A percentile compares a stretch with the other conserved stretches of the same genome.
phyloP scores from a whole-genome alignment of 2,888 invertebrate species.

The Coelogynopora nodosa region DNA sequence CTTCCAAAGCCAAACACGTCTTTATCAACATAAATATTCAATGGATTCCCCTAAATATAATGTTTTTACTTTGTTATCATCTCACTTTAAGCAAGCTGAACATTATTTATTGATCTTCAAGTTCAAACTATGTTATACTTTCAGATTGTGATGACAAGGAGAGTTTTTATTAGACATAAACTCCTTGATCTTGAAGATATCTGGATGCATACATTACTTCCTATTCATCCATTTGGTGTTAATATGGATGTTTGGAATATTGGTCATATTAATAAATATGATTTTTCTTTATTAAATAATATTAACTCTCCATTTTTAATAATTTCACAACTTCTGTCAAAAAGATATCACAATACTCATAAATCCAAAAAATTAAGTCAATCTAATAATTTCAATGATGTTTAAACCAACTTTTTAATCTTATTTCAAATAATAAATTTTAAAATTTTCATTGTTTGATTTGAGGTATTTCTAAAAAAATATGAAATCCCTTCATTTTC shows the following conservation, averaged over 20 bases:
- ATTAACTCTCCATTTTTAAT: background rate
- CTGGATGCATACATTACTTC: background rate
- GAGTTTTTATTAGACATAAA: background rate
- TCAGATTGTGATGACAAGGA: background rate
- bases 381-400: background rate
- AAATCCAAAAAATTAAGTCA: background rate
- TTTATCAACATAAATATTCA: background rate
- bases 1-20: too few relatives aligned
- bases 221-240: background rate
- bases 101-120: background rate
- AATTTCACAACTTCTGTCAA: background rate
- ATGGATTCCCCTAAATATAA: background rate
- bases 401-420: background rate
- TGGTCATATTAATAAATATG: background rate
- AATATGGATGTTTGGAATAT: background rate
- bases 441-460: background rate
- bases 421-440: background rate
- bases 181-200: background rate
- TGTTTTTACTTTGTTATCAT: background rate
- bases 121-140: background rate
- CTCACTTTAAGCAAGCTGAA: background rate
- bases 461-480: background rate
- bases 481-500: background rate
- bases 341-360: background rate
- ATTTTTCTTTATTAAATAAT: background rate